Evolutionary conservation across 2,888 invertebrate species (phyloP).

Genomic region (Incurvaria masculella): DNA sequence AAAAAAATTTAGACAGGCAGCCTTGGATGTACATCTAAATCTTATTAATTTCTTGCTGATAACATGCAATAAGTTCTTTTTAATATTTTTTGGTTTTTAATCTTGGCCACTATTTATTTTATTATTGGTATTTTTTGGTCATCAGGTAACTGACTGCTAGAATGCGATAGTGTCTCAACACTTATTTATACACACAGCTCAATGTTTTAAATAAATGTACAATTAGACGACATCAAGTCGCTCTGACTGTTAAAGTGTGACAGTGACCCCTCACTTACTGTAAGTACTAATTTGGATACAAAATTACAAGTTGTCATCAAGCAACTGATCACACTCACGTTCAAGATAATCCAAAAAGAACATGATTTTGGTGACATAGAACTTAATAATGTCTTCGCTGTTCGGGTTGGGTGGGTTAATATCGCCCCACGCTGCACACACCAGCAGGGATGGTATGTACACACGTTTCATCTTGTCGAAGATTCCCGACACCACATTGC

Average conservation of each 20-base stretch:
- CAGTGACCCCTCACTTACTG: not conserved
- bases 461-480: constrained; percentile 31
- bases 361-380: constrained; percentile 40
- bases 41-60: no score
- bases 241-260: not conserved
- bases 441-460: constrained; percentile 33
- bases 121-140: no score
- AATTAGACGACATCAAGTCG: no score
- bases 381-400: constrained; percentile 34
- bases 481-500: constrained; percentile 44
- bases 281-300: not conserved
- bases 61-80: no score
- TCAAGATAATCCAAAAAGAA: constrained; percentile 43
- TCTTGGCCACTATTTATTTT: no score
- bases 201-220: no score
- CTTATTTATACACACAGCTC: no score
- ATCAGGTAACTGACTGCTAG: no score
- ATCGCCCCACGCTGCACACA: constrained; percentile 41
- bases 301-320: not conserved
- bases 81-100: no score
- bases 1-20: no score
- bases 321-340: constrained; percentile 26
- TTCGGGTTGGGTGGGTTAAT: constrained; percentile 46
- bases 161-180: no score
- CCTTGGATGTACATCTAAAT: no score